Evolutionary conservation across 1,140 invertebrate genomes (phyloP).

Genomic region (Drosophila arizonae): DNA sequence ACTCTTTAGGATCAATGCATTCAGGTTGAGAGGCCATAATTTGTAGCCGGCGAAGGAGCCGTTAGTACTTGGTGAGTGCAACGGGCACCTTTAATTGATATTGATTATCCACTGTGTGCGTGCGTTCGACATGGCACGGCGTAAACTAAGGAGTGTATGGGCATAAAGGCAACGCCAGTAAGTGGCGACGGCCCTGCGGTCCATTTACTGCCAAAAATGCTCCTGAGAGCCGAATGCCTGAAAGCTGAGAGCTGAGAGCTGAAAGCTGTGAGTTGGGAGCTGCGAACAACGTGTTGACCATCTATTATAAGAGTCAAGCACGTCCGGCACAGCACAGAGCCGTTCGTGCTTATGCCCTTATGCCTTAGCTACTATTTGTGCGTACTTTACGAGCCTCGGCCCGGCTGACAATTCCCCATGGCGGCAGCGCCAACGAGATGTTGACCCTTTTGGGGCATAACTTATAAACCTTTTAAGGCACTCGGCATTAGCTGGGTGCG

Average conservation of each 20-base stretch:
- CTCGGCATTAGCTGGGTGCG: slow-evolving; percentile 23
- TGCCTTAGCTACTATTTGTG: slow-evolving; percentile 36
- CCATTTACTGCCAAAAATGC: slow-evolving; percentile 40
- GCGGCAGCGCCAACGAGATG: slow-evolving; percentile 7
- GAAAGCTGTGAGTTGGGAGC: not conserved
- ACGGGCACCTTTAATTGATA: slow-evolving; percentile 19
- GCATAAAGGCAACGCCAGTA: slow-evolving; percentile 3
- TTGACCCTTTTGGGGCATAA: slow-evolving; percentile 38
- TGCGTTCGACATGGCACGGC: not conserved
- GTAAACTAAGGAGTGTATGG: not conserved
- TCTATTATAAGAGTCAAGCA: slow-evolving; percentile 51
- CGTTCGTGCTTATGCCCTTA: not conserved
- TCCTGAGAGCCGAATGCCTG: slow-evolving; percentile 24
- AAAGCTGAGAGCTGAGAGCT: not conserved
- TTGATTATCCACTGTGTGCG: slow-evolving; percentile 2
- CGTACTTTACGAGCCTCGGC: slow-evolving; percentile 45
- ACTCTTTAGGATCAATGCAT: not conserved
- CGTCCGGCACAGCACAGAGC: slow-evolving; percentile 29
- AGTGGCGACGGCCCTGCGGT: slow-evolving; percentile 29
- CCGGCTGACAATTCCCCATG: slow-evolving; percentile 23
- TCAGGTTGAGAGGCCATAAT: not conserved
- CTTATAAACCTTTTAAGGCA: slow-evolving; percentile 46
- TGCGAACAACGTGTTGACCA: slow-evolving; percentile 41
- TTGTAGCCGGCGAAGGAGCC: no score
- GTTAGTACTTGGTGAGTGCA: not conserved